Base-by-base conservation (phyloP, 2,888 invertebrate species). In the Pollenia amentaria region DNA sequence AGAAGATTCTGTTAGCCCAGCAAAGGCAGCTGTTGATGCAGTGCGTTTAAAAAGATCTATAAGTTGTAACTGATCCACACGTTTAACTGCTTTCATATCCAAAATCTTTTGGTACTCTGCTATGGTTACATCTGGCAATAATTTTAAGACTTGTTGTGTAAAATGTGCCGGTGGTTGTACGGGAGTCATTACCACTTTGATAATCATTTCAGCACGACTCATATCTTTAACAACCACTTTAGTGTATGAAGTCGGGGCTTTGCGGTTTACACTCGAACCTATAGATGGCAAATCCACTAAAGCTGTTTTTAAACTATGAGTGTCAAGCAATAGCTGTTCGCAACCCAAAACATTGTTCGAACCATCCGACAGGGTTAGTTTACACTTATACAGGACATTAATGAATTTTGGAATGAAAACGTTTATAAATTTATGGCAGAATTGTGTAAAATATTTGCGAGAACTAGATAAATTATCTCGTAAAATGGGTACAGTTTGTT, bases 101-200 rank as follows among this genome's bases (percentile, higher is more conserved):
- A 99, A 93, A 46, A 99, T 97, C 91, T 97, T 98, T 90, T 98
- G 98, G 92, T 99, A 98, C 93, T 99, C 99, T 0, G 96, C 95
- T 29, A 96, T 93, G 76, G 98, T 97, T 18, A 97, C 96, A 88
- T 99, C 98, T 0, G 99, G 98, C 80, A 99, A 93, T 12, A 99
- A 93, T 91, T 98, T 97, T 69, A 97, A 95, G 91, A 97, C 98
- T 92, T 99, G 99, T 64, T 97, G 96, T 0, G 98, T 97, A 91
- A 99, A 97, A 0, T 96, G 96, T 62, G 96, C 96, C 0, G 96
- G 93, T 21, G 96, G 96, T 88, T 98, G 97, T 3, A 92, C 92
- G 0, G 98, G 98, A 1, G 98, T 97, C 99, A 99, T 99, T 0
- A 99, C 98, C 44, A 99, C 95, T 94, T 99, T 99, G n/a, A 99